Percentiles rank a stretch among this genome's conserved stretches.
Evolutionary conservation across 2,888 invertebrate species (phyloP).

Genomic region (Sinotaia quadrata): DNA sequence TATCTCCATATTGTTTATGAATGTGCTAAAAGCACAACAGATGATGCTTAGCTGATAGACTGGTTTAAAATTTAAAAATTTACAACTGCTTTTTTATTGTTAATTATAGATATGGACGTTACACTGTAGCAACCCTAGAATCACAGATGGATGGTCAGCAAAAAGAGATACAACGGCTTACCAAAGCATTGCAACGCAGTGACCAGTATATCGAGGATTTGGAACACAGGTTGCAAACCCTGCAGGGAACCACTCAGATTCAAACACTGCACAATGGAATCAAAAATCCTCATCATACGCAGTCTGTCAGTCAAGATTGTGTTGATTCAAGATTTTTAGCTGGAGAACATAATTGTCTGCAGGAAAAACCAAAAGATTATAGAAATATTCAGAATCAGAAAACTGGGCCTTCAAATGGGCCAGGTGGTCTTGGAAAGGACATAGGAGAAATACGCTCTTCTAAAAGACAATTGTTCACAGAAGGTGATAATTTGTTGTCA

Average conservation of each 20-base stretch:
- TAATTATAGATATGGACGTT: slow-evolving; percentile 63
- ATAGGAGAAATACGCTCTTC: neutral
- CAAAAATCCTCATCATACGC: too few species aligned
- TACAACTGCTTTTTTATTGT: slow-evolving; percentile 4
- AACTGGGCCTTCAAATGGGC: too few species aligned
- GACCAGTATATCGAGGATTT: slow-evolving; percentile 68
- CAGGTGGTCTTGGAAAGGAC: too few species aligned
- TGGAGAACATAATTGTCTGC: too few species aligned
- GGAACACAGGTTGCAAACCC: slow-evolving; percentile 49
- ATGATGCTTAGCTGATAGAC: too few species aligned
- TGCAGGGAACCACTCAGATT: slow-evolving; percentile 29
- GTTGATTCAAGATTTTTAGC: too few species aligned
- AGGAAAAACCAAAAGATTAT: too few species aligned
- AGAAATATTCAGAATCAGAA: too few species aligned
- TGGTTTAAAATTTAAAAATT: too few species aligned
- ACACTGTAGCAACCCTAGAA: slow-evolving; percentile 67
- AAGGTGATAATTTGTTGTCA: neutral
- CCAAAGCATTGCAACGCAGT: slow-evolving; percentile 66
- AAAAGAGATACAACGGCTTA: slow-evolving; percentile 63
- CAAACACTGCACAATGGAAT: neutral
- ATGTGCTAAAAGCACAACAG: too few species aligned
- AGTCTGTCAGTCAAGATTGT: too few species aligned
- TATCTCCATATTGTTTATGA: too few species aligned
- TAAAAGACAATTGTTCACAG: neutral
- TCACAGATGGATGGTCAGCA: slow-evolving; percentile 62